Percentiles rank a stretch among this genome's conserved stretches.
Evolutionary conservation across 2,888 invertebrate genomes (phyloP).

Genomic region (Hemistola chrysoprasaria): DNA sequence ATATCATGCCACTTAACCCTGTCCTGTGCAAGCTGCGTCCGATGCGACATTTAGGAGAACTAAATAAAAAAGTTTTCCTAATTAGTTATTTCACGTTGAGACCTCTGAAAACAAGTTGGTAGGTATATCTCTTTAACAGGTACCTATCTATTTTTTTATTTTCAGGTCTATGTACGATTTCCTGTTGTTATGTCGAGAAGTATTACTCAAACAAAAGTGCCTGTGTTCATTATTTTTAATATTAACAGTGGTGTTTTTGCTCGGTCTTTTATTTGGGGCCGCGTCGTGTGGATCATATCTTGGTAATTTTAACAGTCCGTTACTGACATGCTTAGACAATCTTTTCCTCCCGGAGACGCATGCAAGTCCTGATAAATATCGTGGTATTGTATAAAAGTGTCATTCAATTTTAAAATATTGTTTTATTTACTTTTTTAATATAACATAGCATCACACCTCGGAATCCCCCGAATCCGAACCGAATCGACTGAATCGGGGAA

Average conservation of each 20-base stretch:
- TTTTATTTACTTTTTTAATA: too few species aligned
- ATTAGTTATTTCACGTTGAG: too few species aligned
- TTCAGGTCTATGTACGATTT: constrained; percentile 63
- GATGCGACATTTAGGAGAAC: too few species aligned
- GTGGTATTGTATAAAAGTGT: constrained; percentile 41
- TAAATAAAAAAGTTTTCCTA: too few species aligned
- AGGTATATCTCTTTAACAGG: too few species aligned
- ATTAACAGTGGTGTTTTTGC: constrained; percentile 42
- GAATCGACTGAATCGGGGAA: too few species aligned
- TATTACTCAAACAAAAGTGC: constrained; percentile 45
- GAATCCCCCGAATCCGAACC: too few species aligned
- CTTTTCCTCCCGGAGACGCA: constrained; percentile 52
- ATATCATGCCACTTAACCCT: too few species aligned
- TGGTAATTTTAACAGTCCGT: constrained; percentile 64
- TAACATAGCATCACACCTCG: too few species aligned
- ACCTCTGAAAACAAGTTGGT: too few species aligned
- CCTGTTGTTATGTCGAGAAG: constrained; percentile 52
- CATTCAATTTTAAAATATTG: too few species aligned
- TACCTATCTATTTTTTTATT: constrained; percentile 22
- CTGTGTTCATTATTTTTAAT: constrained; percentile 40
- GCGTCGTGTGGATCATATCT: constrained; percentile 61
- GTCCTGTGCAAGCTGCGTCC: too few species aligned
- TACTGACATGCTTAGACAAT: constrained; percentile 63
- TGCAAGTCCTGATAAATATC: constrained; percentile 46
- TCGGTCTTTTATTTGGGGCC: constrained; percentile 60